phyloP scores from a whole-genome alignment of 2,113 vertebrate genomes.

The Epinephelus fuscoguttatus region DNA sequence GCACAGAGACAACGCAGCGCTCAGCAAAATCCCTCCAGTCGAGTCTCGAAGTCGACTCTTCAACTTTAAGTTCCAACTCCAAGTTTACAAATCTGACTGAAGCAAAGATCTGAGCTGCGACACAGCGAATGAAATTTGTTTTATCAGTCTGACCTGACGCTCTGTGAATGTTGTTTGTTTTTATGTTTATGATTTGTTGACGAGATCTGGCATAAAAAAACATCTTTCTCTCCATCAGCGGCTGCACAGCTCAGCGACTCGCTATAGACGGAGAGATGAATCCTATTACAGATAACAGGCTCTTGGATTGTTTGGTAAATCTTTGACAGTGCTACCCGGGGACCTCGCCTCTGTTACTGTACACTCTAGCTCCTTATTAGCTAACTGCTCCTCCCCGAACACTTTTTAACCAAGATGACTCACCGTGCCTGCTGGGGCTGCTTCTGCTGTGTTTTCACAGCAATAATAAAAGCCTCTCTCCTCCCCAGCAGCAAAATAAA shows the following conservation, averaged over 20 bases:
- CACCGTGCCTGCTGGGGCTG: conserved; percentile 35
- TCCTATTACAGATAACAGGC: conserved; percentile 55
- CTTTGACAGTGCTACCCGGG: conserved; percentile 34
- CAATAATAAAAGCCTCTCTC: conserved; percentile 40
- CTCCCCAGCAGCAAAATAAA: conserved; percentile 1
- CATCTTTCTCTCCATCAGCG: conserved; percentile 15
- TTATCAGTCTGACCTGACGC: background rate
- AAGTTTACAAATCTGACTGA: background rate
- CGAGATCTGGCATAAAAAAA: background rate
- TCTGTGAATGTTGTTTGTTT: background rate
- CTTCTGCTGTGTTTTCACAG: conserved; percentile 24
- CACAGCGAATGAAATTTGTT: conserved; percentile 9
- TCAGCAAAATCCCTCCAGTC: background rate
- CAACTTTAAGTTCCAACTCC: background rate
- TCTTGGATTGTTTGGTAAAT: conserved; percentile 45
- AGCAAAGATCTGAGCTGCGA: background rate
- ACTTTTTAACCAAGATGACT: conserved; percentile 60
- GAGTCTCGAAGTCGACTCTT: background rate
- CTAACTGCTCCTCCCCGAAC: conserved; percentile 38
- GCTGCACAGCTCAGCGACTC: conserved; percentile 18
- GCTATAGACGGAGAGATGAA: conserved; percentile 24
- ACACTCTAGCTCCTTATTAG: conserved; percentile 50
- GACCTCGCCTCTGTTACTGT: conserved; percentile 38
- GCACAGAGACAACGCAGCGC: background rate
- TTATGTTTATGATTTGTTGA: conserved; percentile 10